Percentiles rank a stretch among this genome's conserved stretches.
phyloP scores from a whole-genome alignment of 2,113 vertebrate genomes.

The Gopherus evgoodei region DNA sequence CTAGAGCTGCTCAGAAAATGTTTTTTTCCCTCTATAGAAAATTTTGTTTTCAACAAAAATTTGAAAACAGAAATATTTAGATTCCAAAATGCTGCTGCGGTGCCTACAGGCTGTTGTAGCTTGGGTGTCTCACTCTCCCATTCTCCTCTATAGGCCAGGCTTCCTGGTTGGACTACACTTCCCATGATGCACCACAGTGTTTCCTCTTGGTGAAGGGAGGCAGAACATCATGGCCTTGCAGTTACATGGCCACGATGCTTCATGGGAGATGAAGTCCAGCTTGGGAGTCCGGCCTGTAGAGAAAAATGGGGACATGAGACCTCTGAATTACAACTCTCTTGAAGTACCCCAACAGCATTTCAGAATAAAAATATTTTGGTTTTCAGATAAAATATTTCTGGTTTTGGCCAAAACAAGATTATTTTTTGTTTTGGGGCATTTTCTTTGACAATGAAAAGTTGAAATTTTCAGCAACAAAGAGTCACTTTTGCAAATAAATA shows the following conservation, averaged over 20 bases:
- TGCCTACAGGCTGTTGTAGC: neutral
- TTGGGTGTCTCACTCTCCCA: neutral
- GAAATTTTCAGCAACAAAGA: neutral
- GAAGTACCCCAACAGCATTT: neutral
- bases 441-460: neutral
- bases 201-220: neutral
- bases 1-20: neutral
- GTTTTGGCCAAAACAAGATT: neutral
- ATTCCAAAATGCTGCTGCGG: neutral
- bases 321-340: neutral
- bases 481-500: neutral
- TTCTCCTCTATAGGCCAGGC: neutral
- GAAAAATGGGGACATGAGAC: neutral
- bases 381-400: neutral
- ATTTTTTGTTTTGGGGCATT: neutral
- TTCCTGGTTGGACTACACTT: neutral
- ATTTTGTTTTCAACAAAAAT: neutral
- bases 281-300: neutral
- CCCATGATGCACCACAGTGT: neutral
- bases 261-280: neutral
- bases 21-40: neutral
- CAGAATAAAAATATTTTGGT: neutral
- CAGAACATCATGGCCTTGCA: neutral
- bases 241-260: neutral
- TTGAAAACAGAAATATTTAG: neutral